Evolutionary conservation across 2,888 invertebrate species (phyloP), one percentile per base, ranked within the genome.

Genomic region (Bellardia pandia): DNA sequence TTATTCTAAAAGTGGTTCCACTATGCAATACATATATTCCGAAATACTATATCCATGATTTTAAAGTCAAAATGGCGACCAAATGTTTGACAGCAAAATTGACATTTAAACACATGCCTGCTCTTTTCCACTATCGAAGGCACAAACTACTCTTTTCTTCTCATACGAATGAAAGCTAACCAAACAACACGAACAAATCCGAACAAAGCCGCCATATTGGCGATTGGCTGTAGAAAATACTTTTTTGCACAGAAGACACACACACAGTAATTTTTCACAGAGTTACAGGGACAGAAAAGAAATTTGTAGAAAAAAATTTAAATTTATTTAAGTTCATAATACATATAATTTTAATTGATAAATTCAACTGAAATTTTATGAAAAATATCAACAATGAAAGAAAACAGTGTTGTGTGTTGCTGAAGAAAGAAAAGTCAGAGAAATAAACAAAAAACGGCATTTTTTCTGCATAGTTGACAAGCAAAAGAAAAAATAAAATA

Each of bases 121-220:
- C 82, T 77, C 82, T 82, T 82, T 86, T 42, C 68, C 45, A 53
- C 77, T 16, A 77, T 78, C 14, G 45, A 72, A 74, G n/a, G 60
- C 13, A 74, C n/a, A 8, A 45, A 77, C 51, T 14, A 11, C 84
- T 81, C 81, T 88, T 84, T 86, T 85, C 64, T 53, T 71, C 84
- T 23, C 75, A 75, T 5, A 74, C 75, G 56, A 85, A 76, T 87
- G 82, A 56, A 23, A 64, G 3, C 75, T 56, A 68, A 68, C 66
- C 71, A 78, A 81, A 85, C 82, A 85, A 88, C 53, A 86, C 37
- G 82, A 87, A 85, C 69, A 71, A 62, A 78, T 78, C 89, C 91
- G 92, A 92, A 90, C 85, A 8, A 82, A 76, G 89, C 89, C 88
- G 92, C 92, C 91, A 91, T 91, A 82, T 91, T 91, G 91, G 68